Base-by-base conservation (phyloP, 2,888 invertebrate species). In the Caradrina clavipalpis region DNA sequence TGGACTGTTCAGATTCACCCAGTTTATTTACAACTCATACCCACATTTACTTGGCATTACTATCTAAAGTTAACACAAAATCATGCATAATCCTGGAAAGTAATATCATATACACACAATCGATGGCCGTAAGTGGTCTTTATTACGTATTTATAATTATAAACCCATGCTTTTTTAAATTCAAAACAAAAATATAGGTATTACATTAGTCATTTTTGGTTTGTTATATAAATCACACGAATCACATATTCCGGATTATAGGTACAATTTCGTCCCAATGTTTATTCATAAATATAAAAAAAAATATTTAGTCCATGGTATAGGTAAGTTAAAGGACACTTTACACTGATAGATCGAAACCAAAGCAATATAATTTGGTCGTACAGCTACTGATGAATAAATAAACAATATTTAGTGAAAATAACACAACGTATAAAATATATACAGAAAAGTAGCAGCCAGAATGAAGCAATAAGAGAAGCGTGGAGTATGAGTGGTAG, bases 361-460 rank as follows among this genome's bases (percentile, higher is more conserved):
- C 90, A 91, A 92, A 91, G 90, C 88, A 80, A 92, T 91, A 90
- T 31, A 77, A 90, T 91, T 91, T 89, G 92, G 90, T 87, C 80
- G 81, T 86, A 82, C 73, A 68, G 62, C 83, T 76, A 77, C 65
- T 82, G 74, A 84, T 81, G 81, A 78, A 66, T 80, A 79, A 71
- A 85, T 71, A 80, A 65, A 78, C 60, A 69, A 68, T 79, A 62
- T 39, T 56, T 57, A 60, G 50, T 74, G 60, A 61, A 80, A 69
- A 74, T 78, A 82, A 87, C 83, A 87, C 84, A 88, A 82, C 72
- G 85, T 84, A 89, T 83, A 86, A 82, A 83, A 90, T 88, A 90
- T 90, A 92, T 90, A 93, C 88, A 91, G 83, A 80, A 84, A 84
- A 87, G 86, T 81, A 80, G 83, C 80, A 90, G 87, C 83, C 86